Evolutionary conservation across 2,888 invertebrate genomes (phyloP).

Genomic region (Cephus runcator): DNA sequence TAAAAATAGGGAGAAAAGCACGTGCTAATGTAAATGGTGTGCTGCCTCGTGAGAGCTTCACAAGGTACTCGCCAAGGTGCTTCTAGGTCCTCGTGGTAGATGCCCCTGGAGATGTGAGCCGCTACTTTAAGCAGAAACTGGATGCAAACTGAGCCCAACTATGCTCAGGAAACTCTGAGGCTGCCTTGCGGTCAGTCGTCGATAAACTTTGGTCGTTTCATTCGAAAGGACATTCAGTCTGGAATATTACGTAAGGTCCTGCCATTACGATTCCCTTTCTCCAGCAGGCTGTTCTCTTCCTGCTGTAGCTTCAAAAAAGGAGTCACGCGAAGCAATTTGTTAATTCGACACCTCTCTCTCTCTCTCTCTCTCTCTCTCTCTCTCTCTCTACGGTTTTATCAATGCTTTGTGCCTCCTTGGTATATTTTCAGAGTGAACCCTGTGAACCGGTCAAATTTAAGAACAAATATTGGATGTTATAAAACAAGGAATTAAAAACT

Average conservation of each 20-base stretch:
- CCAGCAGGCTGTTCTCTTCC: too few species aligned
- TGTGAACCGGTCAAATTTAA: not conserved
- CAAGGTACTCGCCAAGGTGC: not conserved
- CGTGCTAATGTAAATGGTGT: conserved; percentile 2
- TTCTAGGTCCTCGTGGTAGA: not conserved
- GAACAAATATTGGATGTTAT: not conserved
- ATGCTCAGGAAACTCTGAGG: too few species aligned
- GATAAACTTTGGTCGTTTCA: not conserved
- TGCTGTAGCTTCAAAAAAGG: not conserved
- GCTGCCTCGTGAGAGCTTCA: not conserved
- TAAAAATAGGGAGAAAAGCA: conserved; percentile 10
- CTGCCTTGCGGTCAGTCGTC: not conserved
- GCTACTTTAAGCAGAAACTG: not conserved
- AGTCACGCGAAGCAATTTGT: not conserved
- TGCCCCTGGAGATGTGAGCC: not conserved
- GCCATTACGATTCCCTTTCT: too few species aligned
- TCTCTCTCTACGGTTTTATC: not conserved
- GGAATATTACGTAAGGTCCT: too few species aligned
- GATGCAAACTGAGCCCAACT: too few species aligned
- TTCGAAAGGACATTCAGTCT: not conserved
- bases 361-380: not conserved
- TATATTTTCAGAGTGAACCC: not conserved
- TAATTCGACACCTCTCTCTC: not conserved
- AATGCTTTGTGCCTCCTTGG: not conserved
- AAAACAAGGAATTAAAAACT: not conserved